Evolutionary conservation across 2,797 vertebrate species (phyloP).

Genomic region (Chiloscyllium punctatum): DNA sequence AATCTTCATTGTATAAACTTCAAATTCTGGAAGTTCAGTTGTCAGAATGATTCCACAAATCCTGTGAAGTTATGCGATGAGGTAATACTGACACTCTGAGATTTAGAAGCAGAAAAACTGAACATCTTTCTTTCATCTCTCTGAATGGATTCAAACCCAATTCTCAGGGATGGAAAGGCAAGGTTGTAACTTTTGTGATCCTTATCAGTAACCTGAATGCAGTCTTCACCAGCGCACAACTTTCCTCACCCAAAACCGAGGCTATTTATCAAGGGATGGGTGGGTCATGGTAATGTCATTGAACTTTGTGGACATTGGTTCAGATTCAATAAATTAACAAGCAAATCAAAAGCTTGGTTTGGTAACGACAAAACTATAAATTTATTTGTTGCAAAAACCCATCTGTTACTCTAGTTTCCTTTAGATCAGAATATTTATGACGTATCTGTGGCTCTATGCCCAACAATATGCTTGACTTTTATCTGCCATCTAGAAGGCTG

Average conservation of each 20-base stretch:
- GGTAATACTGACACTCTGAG: not conserved
- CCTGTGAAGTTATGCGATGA: not conserved
- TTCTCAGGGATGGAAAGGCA: not conserved
- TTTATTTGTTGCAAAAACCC: not conserved
- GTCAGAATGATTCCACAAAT: not conserved
- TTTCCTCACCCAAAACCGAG: not conserved
- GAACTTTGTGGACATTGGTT: not conserved
- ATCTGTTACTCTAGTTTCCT: not conserved
- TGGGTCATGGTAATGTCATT: not conserved
- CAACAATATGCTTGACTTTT: not conserved
- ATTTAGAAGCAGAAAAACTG: not conserved
- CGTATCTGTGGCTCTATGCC: not conserved
- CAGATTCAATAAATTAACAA: not conserved
- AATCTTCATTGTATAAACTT: not conserved
- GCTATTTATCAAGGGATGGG: not conserved
- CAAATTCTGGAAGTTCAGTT: not conserved
- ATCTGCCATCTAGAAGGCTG: not conserved
- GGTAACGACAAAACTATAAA: no score
- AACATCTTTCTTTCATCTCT: not conserved
- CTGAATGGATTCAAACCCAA: not conserved
- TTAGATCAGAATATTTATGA: not conserved
- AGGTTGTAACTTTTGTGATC: not conserved
- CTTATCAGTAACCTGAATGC: not conserved
- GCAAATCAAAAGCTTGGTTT: no score
- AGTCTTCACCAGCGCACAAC: not conserved